Percentiles rank a stretch among this genome's conserved stretches.
Conservation (phyloP, 2,888 invertebrate genomes). For the Drosophila neutralis region DNA sequence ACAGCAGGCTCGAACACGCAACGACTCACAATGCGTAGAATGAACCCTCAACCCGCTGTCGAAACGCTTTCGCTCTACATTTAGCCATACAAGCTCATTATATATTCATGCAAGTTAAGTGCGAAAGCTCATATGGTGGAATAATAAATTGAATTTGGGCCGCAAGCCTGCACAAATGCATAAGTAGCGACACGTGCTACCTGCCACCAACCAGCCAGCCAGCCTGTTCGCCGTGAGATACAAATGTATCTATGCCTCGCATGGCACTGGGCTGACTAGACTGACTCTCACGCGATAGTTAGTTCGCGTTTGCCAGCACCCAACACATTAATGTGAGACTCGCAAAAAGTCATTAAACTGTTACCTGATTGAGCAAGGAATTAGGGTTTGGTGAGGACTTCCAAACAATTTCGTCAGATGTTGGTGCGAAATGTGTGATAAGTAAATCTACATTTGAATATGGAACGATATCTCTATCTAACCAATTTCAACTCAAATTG, state of each 20-base stretch:
- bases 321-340: slow-evolving; percentile 3
- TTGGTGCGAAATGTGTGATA: not conserved
- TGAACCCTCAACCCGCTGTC: slow-evolving; percentile 4
- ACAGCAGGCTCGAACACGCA: slow-evolving; percentile 62
- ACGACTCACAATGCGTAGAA: slow-evolving; percentile 28
- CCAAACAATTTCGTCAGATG: not conserved
- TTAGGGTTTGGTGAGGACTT: not conserved
- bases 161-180: slow-evolving; percentile 62
- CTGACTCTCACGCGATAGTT: slow-evolving; percentile 24
- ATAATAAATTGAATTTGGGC: slow-evolving; percentile 74
- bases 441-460: not conserved
- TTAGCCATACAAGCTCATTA: slow-evolving; percentile 54
- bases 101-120: slow-evolving; percentile 77
- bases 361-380: not conserved
- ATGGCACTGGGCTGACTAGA: not conserved
- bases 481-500: not conserved
- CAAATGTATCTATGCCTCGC: slow-evolving; percentile 47
- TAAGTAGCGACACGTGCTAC: slow-evolving; percentile 57
- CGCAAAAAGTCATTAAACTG: slow-evolving; percentile 14
- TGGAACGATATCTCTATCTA: not conserved
- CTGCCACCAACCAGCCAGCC: not conserved
- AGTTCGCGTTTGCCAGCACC: not conserved
- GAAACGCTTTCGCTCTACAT: not conserved
- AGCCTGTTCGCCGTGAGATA: slow-evolving; percentile 23
- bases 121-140: slow-evolving; percentile 75